Evolutionary conservation across 2,888 invertebrate genomes (phyloP).

Genomic region (Cryptocephalus moraei): DNA sequence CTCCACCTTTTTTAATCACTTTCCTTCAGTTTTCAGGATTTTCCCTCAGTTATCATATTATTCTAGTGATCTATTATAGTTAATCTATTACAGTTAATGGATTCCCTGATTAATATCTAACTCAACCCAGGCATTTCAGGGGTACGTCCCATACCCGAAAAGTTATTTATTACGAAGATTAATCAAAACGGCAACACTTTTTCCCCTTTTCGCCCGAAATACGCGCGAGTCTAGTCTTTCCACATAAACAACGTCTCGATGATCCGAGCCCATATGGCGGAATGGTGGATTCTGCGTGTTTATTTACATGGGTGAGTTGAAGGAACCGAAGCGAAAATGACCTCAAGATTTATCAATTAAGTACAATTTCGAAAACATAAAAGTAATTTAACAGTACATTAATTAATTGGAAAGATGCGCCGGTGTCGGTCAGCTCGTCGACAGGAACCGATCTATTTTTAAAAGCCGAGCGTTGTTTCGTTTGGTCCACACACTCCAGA

Average conservation of each 20-base stretch:
- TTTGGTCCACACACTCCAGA: conserved; percentile 1
- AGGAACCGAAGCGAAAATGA: conserved; percentile 9
- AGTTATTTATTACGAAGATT: too few relatives aligned
- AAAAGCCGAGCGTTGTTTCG: neutral
- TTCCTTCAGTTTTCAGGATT: too few relatives aligned
- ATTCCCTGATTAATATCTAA: too few relatives aligned
- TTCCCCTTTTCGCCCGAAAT: too few relatives aligned
- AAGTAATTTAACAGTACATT: conserved; percentile 18
- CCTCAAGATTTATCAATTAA: conserved; percentile 22
- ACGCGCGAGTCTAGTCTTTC: too few relatives aligned
- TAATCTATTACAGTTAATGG: too few relatives aligned
- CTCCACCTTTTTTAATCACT: too few relatives aligned
- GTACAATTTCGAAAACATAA: conserved; percentile 19
- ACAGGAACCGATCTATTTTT: neutral
- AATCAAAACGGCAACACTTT: too few relatives aligned
- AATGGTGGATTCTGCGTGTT: neutral
- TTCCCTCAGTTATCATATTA: too few relatives aligned
- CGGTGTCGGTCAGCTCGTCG: neutral
- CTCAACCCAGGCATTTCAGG: too few relatives aligned
- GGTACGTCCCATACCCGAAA: too few relatives aligned
- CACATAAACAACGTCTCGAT: neutral
- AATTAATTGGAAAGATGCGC: conserved; percentile 17
- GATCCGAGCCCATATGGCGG: neutral
- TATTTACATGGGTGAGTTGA: conserved; percentile 8
- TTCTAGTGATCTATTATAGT: too few relatives aligned